A percentile compares a stretch with the other conserved stretches of the same genome.
Evolutionary conservation across 2,113 vertebrate genomes (phyloP).

Genomic region (Takifugu bimaculatus): DNA sequence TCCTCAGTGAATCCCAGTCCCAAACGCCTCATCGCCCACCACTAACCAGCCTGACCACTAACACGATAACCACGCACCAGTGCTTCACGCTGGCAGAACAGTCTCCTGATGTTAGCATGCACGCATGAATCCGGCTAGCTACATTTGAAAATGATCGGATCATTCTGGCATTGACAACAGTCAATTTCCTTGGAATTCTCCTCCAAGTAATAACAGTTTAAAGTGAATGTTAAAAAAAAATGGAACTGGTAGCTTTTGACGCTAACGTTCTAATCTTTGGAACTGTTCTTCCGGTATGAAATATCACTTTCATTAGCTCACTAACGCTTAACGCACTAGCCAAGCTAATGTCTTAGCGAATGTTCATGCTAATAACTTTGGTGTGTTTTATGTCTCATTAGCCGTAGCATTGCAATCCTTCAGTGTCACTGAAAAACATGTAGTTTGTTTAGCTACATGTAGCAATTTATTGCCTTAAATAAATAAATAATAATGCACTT

Average conservation of each 20-base stretch:
- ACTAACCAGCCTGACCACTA: constrained; percentile 57
- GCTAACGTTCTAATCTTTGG: constrained; percentile 15
- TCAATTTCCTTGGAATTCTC: too few relatives aligned
- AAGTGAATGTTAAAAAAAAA: neutral
- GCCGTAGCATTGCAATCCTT: neutral
- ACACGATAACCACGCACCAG: constrained; percentile 14
- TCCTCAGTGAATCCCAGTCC: constrained; percentile 64
- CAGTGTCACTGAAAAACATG: neutral
- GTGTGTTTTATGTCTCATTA: constrained; percentile 1
- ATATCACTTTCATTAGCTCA: constrained; percentile 42
- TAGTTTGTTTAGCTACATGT: neutral
- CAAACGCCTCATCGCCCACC: constrained; percentile 45
- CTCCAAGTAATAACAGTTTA: too few relatives aligned
- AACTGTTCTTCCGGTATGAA: constrained; percentile 50
- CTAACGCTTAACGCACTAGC: constrained; percentile 52
- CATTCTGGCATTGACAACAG: neutral
- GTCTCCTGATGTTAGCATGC: constrained; percentile 7
- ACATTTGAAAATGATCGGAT: neutral
- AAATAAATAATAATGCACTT: constrained; percentile 9
- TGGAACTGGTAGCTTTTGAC: neutral
- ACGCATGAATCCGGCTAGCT: neutral
- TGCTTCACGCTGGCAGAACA: constrained; percentile 44
- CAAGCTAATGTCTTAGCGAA: constrained; percentile 21
- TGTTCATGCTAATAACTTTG: constrained; percentile 14
- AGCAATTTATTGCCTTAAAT: constrained; percentile 25